Evolutionary conservation across 2,888 invertebrate species (phyloP).

Genomic region (Chelonus formosanus): DNA sequence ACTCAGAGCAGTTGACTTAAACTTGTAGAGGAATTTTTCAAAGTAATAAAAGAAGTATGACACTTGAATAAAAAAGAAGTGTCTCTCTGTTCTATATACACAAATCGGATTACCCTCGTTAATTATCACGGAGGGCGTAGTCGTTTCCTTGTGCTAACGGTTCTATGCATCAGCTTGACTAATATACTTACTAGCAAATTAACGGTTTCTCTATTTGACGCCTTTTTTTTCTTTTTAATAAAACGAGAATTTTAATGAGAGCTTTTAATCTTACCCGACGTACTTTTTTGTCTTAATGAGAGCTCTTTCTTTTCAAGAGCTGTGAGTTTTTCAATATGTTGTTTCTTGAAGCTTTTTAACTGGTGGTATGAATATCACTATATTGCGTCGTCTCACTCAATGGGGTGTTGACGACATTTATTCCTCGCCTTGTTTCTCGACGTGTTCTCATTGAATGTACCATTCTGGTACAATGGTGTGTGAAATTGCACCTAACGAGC

Average conservation of each 20-base stretch:
- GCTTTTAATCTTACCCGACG: neutral
- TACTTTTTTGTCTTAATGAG: neutral
- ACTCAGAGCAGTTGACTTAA: no score
- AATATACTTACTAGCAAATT: constrained; percentile 6
- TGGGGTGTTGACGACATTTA: constrained; percentile 14
- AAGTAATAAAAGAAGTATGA: neutral
- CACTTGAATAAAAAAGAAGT: neutral
- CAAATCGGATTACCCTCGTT: constrained; percentile 54
- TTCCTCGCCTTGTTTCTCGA: constrained; percentile 4
- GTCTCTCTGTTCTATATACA: constrained; percentile 34
- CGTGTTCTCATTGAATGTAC: constrained; percentile 8
- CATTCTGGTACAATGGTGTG: constrained; percentile 15
- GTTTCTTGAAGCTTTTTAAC: neutral
- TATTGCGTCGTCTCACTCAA: neutral
- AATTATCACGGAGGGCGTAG: constrained; percentile 41
- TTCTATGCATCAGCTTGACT: constrained; percentile 1
- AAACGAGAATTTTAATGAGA: neutral
- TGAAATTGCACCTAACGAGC: constrained; percentile 21
- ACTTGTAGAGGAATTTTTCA: no score
- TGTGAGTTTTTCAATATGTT: neutral
- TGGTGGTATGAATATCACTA: neutral
- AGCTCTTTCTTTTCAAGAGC: no score
- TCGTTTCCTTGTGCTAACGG: constrained; percentile 27
- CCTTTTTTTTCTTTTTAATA: constrained; percentile 9
- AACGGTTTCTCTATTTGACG: constrained; percentile 3